Conservation (phyloP, 2,797 vertebrate genomes). For the Myripristis jacobus region DNA sequence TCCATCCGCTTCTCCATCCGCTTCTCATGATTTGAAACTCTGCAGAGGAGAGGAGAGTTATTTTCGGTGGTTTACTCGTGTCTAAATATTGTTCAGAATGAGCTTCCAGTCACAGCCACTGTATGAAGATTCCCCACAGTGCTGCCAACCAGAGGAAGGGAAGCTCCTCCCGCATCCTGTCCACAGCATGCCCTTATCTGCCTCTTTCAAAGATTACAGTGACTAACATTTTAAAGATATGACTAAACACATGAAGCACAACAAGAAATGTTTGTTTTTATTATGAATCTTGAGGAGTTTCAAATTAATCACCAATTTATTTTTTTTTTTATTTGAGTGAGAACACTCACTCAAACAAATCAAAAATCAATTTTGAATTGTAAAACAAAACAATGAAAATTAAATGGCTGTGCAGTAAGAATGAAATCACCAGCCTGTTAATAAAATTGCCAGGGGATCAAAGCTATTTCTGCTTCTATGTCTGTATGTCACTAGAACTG, state of each 20-base stretch:
- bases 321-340: not conserved
- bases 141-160: not conserved
- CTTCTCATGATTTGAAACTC: slow-evolving; percentile 96
- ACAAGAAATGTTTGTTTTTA: too few species aligned
- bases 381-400: slow-evolving; percentile 2
- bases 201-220: too few species aligned
- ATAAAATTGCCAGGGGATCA: not conserved
- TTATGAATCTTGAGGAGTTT: not conserved
- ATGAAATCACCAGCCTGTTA: not conserved
- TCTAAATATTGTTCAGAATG: not conserved
- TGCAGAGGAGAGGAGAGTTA: slow-evolving; percentile 76
- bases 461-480: slow-evolving; percentile 22
- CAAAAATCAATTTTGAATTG: not conserved
- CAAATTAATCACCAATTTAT: too few species aligned
- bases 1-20: slow-evolving; percentile 85
- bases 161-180: slow-evolving; percentile 31
- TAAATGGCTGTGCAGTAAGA: not conserved
- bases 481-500: slow-evolving; percentile 11
- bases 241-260: too few species aligned
- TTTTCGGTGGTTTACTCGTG: slow-evolving; percentile 8
- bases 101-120: slow-evolving; percentile 3
- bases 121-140: not conserved
- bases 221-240: too few species aligned
- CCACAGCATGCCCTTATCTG: not conserved
- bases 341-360: too few species aligned